Evolutionary conservation across 2,888 invertebrate genomes (phyloP).

Genomic region (Cryptocheilus praepositus): DNA sequence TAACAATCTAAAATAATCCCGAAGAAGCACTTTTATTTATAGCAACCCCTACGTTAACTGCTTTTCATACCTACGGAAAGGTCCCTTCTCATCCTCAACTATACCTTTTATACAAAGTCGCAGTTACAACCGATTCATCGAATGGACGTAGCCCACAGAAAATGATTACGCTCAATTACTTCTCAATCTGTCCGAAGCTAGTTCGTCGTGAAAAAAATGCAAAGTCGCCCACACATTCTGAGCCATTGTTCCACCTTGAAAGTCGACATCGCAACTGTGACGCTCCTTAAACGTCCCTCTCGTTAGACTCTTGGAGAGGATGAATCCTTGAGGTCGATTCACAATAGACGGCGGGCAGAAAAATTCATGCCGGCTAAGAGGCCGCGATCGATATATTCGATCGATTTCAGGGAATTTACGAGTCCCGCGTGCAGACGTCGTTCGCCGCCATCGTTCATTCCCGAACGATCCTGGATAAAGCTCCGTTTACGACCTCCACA

Average conservation of each 20-base stretch:
- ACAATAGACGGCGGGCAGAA: conserved; percentile 17
- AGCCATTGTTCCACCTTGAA: conserved; percentile 37
- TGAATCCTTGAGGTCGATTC: conserved; percentile 26
- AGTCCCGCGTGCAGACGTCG: conserved; percentile 19
- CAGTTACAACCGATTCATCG: no score
- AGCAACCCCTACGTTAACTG: no score
- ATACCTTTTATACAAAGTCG: no score
- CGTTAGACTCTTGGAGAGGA: conserved; percentile 12
- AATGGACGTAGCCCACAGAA: no score
- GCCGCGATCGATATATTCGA: conserved; percentile 36
- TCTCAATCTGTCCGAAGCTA: no score
- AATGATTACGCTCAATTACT: no score
- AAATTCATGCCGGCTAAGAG: conserved; percentile 7
- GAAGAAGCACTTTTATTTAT: no score
- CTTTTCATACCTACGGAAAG: no score
- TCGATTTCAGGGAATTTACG: conserved; percentile 43
- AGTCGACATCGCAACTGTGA: background rate
- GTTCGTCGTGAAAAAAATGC: no score
- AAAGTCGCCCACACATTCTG: no score
- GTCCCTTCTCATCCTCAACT: no score
- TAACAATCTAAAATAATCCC: no score
- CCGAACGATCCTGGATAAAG: conserved; percentile 32
- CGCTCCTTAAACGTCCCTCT: background rate
- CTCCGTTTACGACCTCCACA: conserved; percentile 21
- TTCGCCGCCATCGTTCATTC: conserved; percentile 13